phyloP scores from a whole-genome alignment of 1,140 invertebrate species.

The Zeugodacus cucurbitae region DNA sequence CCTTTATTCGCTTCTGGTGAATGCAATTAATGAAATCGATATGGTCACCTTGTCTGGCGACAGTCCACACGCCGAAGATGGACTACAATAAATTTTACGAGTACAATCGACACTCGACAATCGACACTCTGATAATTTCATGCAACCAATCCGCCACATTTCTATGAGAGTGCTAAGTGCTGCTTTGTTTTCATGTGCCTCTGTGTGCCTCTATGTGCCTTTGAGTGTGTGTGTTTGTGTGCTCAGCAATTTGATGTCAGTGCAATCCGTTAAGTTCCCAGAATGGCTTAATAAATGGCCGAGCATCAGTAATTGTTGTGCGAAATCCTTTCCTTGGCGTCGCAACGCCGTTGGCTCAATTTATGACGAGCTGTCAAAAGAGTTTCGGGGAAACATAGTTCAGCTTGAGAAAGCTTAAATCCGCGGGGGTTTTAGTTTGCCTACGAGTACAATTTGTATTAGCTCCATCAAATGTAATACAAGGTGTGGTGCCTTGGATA shows the following conservation, averaged over 20 bases:
- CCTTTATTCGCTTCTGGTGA: background rate
- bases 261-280: background rate
- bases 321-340: background rate
- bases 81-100: constrained; percentile 37
- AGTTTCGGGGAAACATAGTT: too few relatives aligned
- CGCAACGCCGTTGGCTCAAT: background rate
- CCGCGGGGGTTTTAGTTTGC: too few relatives aligned
- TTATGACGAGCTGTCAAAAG: background rate
- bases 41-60: constrained; percentile 35
- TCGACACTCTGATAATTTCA: background rate
- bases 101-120: background rate
- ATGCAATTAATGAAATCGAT: constrained; percentile 29
- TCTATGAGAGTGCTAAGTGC: background rate
- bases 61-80: constrained; percentile 1
- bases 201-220: background rate
- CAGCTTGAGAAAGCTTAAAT: too few relatives aligned
- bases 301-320: background rate
- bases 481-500: too few relatives aligned
- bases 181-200: too few relatives aligned
- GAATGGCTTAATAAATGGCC: background rate
- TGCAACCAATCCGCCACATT: background rate
- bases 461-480: too few relatives aligned
- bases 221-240: background rate
- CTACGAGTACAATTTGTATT: too few relatives aligned
- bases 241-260: background rate